These are phyloP conservation scores for Drosophila ercepeae DNA, from an alignment of 1,140 invertebrate species.

Conservation along the genomic window DNA sequence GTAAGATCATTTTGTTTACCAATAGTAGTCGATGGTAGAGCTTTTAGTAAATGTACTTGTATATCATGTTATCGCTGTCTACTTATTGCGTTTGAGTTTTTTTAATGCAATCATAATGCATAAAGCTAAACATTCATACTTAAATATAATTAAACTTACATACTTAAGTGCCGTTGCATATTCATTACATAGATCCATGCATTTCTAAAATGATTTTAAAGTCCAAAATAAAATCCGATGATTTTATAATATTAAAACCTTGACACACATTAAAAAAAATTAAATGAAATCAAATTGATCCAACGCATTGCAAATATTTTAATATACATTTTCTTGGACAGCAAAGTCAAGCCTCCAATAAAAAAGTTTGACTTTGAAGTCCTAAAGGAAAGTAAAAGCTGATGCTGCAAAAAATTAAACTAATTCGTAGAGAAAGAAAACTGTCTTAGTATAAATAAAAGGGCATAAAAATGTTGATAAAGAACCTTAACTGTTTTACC, in stretches of 20 bases:
- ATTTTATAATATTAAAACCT: slow-evolving; percentile 84
- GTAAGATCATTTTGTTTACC: slow-evolving; percentile 80
- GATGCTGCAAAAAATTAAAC: slow-evolving; percentile 47
- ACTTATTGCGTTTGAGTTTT: slow-evolving; percentile 55
- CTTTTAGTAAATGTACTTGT: slow-evolving; percentile 53
- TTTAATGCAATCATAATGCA: slow-evolving; percentile 43
- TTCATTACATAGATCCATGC: slow-evolving; percentile 68
- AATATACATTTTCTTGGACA: slow-evolving; percentile 42
- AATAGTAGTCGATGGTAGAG: slow-evolving; percentile 45
- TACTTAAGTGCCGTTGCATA: slow-evolving; percentile 56
- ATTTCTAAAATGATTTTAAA: slow-evolving; percentile 82
- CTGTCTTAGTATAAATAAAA: slow-evolving; percentile 37
- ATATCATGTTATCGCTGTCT: slow-evolving; percentile 43
- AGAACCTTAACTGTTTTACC: slow-evolving; percentile 32
- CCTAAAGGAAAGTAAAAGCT: slow-evolving; percentile 32
- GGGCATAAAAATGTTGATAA: slow-evolving; percentile 54
- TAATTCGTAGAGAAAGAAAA: slow-evolving; percentile 47
- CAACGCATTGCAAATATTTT: slow-evolving; percentile 32
- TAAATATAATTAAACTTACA: slow-evolving; percentile 18
- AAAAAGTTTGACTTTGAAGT: slow-evolving; percentile 43
- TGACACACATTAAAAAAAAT: slow-evolving; percentile 73
- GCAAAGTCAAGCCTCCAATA: slow-evolving; percentile 40
- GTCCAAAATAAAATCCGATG: slow-evolving; percentile 77
- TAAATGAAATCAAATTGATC: slow-evolving; percentile 15
- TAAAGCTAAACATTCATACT: slow-evolving; percentile 28